A percentile compares a stretch with the other conserved stretches of the same genome.
Conservation (phyloP, 2,888 invertebrate species). For the Anarsia innoxiella region DNA sequence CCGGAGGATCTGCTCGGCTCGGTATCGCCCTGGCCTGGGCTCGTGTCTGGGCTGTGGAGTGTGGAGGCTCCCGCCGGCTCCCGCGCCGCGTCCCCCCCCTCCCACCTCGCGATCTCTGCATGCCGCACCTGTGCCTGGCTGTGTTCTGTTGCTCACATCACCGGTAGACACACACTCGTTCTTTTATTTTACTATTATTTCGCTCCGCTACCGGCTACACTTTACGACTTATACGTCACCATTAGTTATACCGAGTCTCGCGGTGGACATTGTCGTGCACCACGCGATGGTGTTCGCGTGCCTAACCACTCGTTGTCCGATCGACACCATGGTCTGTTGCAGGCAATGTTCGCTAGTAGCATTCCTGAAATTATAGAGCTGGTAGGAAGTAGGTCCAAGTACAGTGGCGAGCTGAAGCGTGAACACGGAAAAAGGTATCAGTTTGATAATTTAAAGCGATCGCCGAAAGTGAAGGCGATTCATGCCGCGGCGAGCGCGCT, state of each 20-base stretch:
- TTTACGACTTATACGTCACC: conserved; percentile 58
- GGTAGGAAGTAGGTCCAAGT: conserved; percentile 99
- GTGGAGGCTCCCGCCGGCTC: conserved; percentile 29
- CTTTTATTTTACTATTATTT: conserved; percentile 43
- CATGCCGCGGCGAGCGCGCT: conserved; percentile 39
- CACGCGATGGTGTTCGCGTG: conserved; percentile 68
- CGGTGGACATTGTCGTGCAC: conserved; percentile 73
- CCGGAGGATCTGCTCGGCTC: conserved; percentile 53
- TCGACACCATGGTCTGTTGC: conserved; percentile 81
- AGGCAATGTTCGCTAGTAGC: conserved; percentile 99
- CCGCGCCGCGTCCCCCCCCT: conserved; percentile 60
- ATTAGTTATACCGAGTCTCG: conserved; percentile 61
- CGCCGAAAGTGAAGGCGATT: conserved; percentile 65
- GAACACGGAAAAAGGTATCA: conserved; percentile 99
- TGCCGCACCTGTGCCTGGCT: conserved; percentile 73
- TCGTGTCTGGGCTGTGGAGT: conserved; percentile 24
- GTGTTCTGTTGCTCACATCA: conserved; percentile 75
- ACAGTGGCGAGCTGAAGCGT: conserved; percentile 99
- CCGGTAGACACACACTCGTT: conserved; percentile 69
- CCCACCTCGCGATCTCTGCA: conserved; percentile 66
- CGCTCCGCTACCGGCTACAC: conserved; percentile 71
- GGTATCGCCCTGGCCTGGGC: conserved; percentile 40
- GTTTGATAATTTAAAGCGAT: conserved; percentile 62
- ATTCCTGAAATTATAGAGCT: conserved; percentile 99
- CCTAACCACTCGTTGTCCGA: conserved; percentile 50